A percentile compares a stretch with the other conserved stretches of the same genome.
Evolutionary conservation across 2,888 invertebrate genomes (phyloP).

Genomic region (Acleris cristana): DNA sequence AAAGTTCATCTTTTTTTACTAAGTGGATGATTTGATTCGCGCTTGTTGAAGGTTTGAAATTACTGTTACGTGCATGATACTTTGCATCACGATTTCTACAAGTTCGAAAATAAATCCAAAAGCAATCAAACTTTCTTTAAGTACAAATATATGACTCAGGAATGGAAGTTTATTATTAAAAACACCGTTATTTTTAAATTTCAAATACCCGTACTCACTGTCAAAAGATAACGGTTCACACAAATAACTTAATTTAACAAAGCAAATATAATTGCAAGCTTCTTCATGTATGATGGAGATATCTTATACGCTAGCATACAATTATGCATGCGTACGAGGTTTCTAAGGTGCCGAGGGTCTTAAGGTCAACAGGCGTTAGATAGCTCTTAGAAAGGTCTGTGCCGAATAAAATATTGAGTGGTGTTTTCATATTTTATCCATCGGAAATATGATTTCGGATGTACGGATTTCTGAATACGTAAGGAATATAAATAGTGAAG

Average conservation of each 20-base stretch:
- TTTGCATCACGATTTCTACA: background rate
- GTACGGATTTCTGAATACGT: conserved; percentile 35
- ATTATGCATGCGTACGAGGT: conserved; percentile 70
- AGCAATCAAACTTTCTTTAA: too few species aligned
- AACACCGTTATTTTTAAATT: too few species aligned
- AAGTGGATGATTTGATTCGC: conserved; percentile 32
- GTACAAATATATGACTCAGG: too few species aligned
- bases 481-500: conserved; percentile 30
- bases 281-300: conserved; percentile 31
- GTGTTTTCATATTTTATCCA: conserved; percentile 37
- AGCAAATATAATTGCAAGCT: conserved; percentile 36
- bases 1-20: conserved; percentile 70
- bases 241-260: conserved; percentile 37
- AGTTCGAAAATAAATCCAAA: too few species aligned
- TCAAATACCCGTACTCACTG: background rate
- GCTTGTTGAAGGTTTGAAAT: conserved; percentile 19
- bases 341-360: conserved; percentile 63
- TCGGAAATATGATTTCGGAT: conserved; percentile 33
- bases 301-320: conserved; percentile 50
- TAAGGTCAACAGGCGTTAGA: conserved; percentile 68
- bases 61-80: background rate
- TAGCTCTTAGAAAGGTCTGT: conserved; percentile 56
- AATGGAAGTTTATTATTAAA: too few species aligned
- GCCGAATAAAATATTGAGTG: conserved; percentile 63
- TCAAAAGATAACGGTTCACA: conserved; percentile 24